These are phyloP conservation scores for Sminthurinus signatus DNA, from an alignment of 1,140 invertebrate genomes.

Conservation along the genomic window DNA sequence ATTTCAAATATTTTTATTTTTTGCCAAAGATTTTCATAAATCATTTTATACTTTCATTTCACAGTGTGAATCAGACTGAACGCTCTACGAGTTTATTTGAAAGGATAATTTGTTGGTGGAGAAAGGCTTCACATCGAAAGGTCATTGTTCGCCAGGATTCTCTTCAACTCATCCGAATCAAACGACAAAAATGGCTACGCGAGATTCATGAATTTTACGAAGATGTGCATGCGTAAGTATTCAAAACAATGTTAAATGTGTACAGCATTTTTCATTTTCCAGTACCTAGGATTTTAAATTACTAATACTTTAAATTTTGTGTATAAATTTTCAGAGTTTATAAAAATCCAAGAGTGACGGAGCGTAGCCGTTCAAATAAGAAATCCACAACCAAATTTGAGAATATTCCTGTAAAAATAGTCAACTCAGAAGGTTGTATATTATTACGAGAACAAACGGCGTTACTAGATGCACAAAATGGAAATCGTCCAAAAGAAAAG, in stretches of 20 bases:
- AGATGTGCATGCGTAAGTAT: neutral
- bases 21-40: neutral
- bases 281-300: neutral
- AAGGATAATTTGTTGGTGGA: slow-evolving; percentile 1
- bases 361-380: neutral
- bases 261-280: neutral
- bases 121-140: neutral
- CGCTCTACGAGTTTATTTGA: neutral
- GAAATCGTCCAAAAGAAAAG: neutral
- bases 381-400: neutral
- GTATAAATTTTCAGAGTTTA: neutral
- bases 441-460: neutral
- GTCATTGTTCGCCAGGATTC: slow-evolving; percentile 5
- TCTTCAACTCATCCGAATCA: neutral
- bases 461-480: neutral
- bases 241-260: neutral
- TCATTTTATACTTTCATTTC: neutral
- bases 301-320: neutral
- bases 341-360: neutral
- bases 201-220: slow-evolving; percentile 10
- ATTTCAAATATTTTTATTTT: neutral
- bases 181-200: neutral
- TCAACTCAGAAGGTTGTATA: slow-evolving; percentile 2
- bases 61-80: neutral
- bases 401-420: neutral